phyloP scores from a whole-genome alignment of 2,888 invertebrate genomes.

The Nebria salina region DNA sequence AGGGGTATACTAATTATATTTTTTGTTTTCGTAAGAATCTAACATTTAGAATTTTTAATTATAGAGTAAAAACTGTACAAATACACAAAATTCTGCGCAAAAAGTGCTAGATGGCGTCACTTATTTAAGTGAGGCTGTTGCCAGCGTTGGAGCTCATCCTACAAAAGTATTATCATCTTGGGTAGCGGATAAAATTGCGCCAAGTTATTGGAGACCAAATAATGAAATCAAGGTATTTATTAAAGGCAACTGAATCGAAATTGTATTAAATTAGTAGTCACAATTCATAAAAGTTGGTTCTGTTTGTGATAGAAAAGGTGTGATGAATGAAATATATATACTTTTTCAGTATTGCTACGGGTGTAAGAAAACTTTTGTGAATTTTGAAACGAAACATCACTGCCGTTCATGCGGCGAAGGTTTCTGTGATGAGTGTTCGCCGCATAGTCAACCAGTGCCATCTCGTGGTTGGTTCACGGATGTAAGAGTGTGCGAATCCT shows the following conservation, averaged over 20 bases:
- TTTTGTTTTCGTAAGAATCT: conserved; percentile 9
- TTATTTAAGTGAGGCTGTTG: conserved; percentile 68
- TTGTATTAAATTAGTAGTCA: background rate
- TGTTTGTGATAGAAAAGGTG: background rate
- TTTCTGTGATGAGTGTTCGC: conserved; percentile 78
- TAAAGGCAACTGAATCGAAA: background rate
- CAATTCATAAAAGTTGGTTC: background rate
- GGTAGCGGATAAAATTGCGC: conserved; percentile 82
- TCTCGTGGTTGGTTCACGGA: conserved; percentile 75
- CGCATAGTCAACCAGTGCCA: conserved; percentile 74
- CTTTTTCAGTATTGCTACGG: conserved; percentile 69
- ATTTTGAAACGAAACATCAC: conserved; percentile 73
- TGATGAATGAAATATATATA: conserved; percentile 13
- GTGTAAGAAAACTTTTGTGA: conserved; percentile 70
- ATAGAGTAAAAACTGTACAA: conserved; percentile 59
- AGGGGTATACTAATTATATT: conserved; percentile 59
- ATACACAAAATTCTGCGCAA: conserved; percentile 60
- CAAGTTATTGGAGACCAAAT: conserved; percentile 83
- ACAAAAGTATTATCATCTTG: conserved; percentile 74
- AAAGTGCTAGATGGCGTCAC: conserved; percentile 70
- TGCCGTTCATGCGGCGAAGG: conserved; percentile 84
- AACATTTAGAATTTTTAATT: conserved; percentile 17
- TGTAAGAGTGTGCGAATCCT: conserved; percentile 79
- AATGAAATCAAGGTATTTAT: conserved; percentile 73
- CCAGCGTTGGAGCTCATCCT: conserved; percentile 75